These are phyloP conservation scores for Euplagia quadripunctaria DNA, from an alignment of 2,888 invertebrate species.

Conservation along the genomic window DNA sequence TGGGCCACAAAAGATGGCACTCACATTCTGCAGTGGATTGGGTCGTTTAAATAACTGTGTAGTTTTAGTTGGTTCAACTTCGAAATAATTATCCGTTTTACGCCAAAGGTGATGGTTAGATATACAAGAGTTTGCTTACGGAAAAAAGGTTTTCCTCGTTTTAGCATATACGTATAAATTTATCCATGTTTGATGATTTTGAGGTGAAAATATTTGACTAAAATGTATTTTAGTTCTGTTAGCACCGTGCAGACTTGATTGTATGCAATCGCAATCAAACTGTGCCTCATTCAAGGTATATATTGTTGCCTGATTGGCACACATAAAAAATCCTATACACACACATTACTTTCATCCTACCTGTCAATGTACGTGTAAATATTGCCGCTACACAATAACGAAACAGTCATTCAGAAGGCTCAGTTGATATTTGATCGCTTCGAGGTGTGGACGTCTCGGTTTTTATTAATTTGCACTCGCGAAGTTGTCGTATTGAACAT, in stretches of 20 bases:
- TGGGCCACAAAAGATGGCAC: too few relatives aligned
- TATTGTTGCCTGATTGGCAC: slow-evolving; percentile 54
- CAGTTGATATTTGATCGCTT: slow-evolving; percentile 73
- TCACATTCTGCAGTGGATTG: too few relatives aligned
- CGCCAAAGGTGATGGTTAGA: too few relatives aligned
- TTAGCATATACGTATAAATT: too few relatives aligned
- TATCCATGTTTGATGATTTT: too few relatives aligned
- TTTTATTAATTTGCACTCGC: slow-evolving; percentile 40
- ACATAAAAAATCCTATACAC: slow-evolving; percentile 52
- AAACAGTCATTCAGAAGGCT: slow-evolving; percentile 57
- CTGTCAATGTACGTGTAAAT: slow-evolving; percentile 51
- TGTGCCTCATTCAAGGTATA: slow-evolving; percentile 62
- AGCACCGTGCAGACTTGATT: neutral
- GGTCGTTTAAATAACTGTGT: too few relatives aligned
- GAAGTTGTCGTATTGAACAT: slow-evolving; percentile 53
- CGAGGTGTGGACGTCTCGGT: slow-evolving; percentile 58
- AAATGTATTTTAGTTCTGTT: neutral
- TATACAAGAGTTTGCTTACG: too few relatives aligned
- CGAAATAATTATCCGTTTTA: too few relatives aligned
- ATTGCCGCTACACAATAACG: slow-evolving; percentile 56
- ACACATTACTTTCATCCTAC: slow-evolving; percentile 69
- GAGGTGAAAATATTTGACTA: neutral
- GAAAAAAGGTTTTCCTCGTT: too few relatives aligned
- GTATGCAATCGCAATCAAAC: slow-evolving; percentile 50
- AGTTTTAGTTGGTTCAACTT: too few relatives aligned